phyloP scores from a whole-genome alignment of 2,113 vertebrate species.

The Anarhynchus alexandrinus region DNA sequence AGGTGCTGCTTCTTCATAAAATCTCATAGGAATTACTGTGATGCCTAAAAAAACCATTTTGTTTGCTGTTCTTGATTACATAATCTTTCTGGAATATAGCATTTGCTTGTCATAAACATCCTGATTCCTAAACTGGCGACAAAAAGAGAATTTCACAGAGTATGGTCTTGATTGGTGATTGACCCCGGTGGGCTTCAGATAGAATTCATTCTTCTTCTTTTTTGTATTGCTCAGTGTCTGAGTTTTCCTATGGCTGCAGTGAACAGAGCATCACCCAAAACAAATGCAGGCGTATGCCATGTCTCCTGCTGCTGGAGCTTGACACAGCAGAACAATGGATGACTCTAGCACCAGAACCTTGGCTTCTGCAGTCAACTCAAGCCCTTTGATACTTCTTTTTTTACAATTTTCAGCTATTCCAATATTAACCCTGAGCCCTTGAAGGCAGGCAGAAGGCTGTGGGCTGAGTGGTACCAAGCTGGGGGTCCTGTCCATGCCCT shows the following conservation, averaged over 20 bases:
- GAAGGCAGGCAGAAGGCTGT: background rate
- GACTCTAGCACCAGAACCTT: background rate
- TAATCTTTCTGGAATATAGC: background rate
- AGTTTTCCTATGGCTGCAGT: background rate
- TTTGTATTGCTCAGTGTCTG: background rate
- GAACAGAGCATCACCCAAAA: background rate
- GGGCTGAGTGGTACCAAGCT: rapidly evolving
- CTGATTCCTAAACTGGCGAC: background rate
- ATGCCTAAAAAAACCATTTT: background rate
- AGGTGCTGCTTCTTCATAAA: background rate
- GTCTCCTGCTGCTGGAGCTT: background rate
- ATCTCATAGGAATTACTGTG: background rate
- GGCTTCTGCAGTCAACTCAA: background rate
- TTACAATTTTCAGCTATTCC: background rate
- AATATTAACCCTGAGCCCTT: background rate
- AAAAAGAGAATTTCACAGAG: background rate
- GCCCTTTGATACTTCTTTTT: background rate
- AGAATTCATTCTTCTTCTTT: background rate
- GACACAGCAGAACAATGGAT: background rate
- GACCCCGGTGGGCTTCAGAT: background rate
- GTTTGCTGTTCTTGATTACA: background rate
- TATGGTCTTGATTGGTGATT: no score
- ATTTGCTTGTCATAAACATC: background rate
- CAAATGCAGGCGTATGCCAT: rapidly evolving
- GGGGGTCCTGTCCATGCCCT: background rate